A percentile compares a stretch with the other conserved stretches of the same genome.
These are phyloP conservation scores for Corvus cornix DNA, from an alignment of 2,113 vertebrate genomes.

Conservation along the genomic window DNA sequence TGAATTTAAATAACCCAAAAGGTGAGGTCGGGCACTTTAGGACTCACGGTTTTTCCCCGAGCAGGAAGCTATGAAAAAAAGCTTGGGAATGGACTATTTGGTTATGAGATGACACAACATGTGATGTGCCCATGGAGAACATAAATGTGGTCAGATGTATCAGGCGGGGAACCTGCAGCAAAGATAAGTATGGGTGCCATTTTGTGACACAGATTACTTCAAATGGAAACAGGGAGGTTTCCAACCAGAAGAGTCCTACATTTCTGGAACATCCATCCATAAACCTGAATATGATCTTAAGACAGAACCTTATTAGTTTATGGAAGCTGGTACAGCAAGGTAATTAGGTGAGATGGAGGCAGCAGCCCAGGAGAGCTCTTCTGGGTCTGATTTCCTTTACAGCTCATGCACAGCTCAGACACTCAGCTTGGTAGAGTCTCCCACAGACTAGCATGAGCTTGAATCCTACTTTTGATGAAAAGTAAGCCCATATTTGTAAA, in stretches of 20 bases:
- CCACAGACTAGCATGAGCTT: background rate
- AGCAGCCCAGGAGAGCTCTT: background rate
- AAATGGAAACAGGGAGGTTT: background rate
- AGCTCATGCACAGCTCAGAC: background rate
- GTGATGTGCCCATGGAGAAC: background rate
- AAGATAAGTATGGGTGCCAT: background rate
- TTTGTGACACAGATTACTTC: background rate
- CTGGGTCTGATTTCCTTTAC: background rate
- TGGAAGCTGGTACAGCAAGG: background rate
- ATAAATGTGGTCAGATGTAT: background rate
- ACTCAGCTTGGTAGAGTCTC: background rate
- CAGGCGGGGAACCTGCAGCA: background rate
- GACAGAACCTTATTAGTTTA: background rate
- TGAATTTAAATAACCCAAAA: conserved; percentile 40
- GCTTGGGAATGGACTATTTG: background rate
- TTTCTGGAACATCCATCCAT: background rate
- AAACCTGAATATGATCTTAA: background rate
- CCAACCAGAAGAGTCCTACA: background rate
- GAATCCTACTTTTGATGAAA: background rate
- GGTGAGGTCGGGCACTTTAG: conserved; percentile 32
- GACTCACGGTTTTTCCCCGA: background rate
- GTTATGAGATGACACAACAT: background rate
- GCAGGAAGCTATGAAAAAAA: conserved; percentile 29
- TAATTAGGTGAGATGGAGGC: background rate
- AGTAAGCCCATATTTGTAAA: background rate